These are phyloP conservation scores for Nysson spinosus DNA, from an alignment of 2,888 invertebrate genomes.

Conservation along the genomic window DNA sequence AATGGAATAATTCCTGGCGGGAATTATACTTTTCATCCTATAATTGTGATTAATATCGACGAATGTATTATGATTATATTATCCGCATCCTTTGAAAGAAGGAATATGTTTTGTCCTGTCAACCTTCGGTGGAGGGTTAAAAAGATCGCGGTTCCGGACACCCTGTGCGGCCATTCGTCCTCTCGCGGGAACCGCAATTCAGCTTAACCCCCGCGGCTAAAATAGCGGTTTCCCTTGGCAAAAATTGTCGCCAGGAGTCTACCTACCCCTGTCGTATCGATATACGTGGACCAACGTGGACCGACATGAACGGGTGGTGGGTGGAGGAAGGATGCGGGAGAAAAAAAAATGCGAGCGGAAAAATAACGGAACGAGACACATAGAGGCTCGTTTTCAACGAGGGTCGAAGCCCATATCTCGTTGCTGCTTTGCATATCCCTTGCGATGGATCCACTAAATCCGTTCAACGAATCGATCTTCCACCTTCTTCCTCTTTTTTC, in stretches of 20 bases:
- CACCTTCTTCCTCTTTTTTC: slow-evolving; percentile 12
- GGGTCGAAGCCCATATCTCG: slow-evolving; percentile 46
- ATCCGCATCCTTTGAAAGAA: neutral
- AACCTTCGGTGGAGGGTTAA: slow-evolving; percentile 1
- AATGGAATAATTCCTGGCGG: no score
- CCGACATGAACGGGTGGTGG: neutral
- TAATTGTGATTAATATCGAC: no score
- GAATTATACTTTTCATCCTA: no score
- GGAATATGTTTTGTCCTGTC: slow-evolving; percentile 31
- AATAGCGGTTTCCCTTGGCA: slow-evolving; percentile 36
- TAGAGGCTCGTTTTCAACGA: slow-evolving; percentile 17
- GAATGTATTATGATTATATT: neutral
- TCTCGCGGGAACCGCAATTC: slow-evolving; percentile 54
- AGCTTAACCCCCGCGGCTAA: slow-evolving; percentile 24
- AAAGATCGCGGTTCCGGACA: neutral
- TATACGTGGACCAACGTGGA: neutral
- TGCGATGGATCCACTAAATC: slow-evolving; percentile 65
- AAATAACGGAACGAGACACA: slow-evolving; percentile 10
- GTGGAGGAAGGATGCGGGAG: neutral
- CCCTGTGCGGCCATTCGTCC: slow-evolving; percentile 15
- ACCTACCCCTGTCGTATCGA: slow-evolving; percentile 19
- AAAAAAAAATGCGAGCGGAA: slow-evolving; percentile 6
- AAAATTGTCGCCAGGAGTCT: slow-evolving; percentile 52
- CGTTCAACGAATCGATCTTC: slow-evolving; percentile 55
- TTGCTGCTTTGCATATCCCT: slow-evolving; percentile 63